Evolutionary conservation across 1,140 invertebrate species (phyloP).

Genomic region (Papilio polyxenes): DNA sequence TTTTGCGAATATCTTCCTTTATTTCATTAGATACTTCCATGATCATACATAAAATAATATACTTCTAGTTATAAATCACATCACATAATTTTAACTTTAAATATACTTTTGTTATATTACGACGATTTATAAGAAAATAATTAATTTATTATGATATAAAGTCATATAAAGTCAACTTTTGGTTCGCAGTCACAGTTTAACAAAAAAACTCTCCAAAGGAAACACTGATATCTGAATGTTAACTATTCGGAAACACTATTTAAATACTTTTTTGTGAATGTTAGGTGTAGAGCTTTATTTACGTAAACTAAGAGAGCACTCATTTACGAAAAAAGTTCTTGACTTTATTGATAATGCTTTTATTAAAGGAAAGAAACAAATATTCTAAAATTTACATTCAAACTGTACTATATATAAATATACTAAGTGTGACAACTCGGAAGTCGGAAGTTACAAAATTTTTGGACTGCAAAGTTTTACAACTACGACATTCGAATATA

Average conservation of each 20-base stretch:
- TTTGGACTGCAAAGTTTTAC: constrained; percentile 23
- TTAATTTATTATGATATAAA: constrained; percentile 23
- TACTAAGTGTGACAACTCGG: constrained; percentile 32
- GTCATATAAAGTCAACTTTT: constrained; percentile 39
- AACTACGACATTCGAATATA: neutral
- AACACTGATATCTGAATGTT: constrained; percentile 42
- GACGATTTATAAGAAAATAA: neutral
- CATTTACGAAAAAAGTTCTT: neutral
- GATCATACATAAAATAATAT: constrained; percentile 34
- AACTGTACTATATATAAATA: neutral
- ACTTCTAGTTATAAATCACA: constrained; percentile 26
- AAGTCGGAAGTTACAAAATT: constrained; percentile 23
- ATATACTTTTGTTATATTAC: constrained; percentile 3
- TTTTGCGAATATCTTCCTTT: constrained; percentile 83
- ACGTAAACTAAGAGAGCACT: neutral
- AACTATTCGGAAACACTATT: constrained; percentile 36
- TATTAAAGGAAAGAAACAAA: constrained; percentile 1
- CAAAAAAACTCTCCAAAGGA: constrained; percentile 41
- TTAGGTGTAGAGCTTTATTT: neutral
- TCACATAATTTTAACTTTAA: neutral
- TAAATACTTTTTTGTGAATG: constrained; percentile 33
- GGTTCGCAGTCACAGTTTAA: constrained; percentile 42
- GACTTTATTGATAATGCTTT: neutral
- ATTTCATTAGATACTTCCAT: constrained; percentile 85
- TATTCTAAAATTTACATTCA: neutral